Base-by-base conservation (phyloP, 2,113 vertebrate species). In the Pterocles burchelli region DNA sequence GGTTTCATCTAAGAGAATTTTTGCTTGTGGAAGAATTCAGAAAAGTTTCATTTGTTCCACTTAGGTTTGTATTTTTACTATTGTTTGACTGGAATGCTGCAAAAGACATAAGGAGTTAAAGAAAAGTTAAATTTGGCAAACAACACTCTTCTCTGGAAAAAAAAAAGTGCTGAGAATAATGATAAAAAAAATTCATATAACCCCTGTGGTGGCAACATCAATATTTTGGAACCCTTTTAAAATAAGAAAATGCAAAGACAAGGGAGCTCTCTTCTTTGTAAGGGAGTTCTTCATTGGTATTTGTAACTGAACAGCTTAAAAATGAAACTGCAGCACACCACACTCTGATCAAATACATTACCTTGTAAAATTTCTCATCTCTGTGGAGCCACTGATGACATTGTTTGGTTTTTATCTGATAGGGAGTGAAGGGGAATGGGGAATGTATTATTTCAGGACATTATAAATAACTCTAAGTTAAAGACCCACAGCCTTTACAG, bases 21-120 rank as follows among this genome's bases (percentile, higher is more conserved):
- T 96, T 97, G 96, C 96, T 96, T 97, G 96, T 96, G 87, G 96
- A 96, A 96, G 93, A 92, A 95, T 93, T 95, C 91, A 80, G 84
- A 75, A 97, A 97, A 97, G 95, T 97, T 97, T 96, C 77, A 81
- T 95, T 97, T 95, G 89, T 97, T 97, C 93, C 87, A 96, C 97
- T 97, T 97, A 97, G 95, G 91, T 96, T 93, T 97, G 97, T 96
- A 96, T 96, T 97, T 97, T 97, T 95, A 48, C 45, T 93, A 55
- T 94, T 96, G 88, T 96, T 95, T 97, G 63, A 93, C 45, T 83
- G 85, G 43, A 89, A 68, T 83, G 48, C 33, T 94, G 70, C 62
- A 92, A 90, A 94, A 93, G 89, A 93, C 22, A 46, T 6, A 77
- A 79, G 54, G 62, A 90, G 85, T 58, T 88, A 91, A 90, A 93